Base-by-base conservation (phyloP, 2,888 invertebrate species). In the Panopea generosa region DNA sequence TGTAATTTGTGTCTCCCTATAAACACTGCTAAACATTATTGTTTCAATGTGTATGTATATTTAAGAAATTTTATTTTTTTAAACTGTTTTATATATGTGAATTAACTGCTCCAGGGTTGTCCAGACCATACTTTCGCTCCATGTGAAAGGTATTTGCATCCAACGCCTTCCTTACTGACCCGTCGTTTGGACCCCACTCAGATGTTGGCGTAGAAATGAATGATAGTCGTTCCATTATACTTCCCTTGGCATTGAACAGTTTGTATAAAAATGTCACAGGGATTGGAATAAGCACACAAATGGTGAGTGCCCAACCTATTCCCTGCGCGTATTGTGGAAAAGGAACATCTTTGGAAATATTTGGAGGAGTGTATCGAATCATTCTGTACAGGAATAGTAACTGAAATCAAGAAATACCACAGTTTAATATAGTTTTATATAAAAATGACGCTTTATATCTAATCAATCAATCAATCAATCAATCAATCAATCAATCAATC, bases 301-400 rank as follows among this genome's bases (percentile, higher is more conserved):
- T 60, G 0, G 86, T 74, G 2, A 90, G 40, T 0, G 68, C 53
- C 87, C 88, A 89, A 22, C 88, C 90, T 33, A 88, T 84, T 2
- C 56, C 63, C 71, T 89, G 90, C 2, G 87, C 88, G 59, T 84
- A 87, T 38, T 73, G 24, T 1, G 88, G 88, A 75, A 77, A 89
- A 0, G 75, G 72, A 0, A 74, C 76, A 9, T 56, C 79, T 6
- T 82, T 70, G 6, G 68, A 76, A 29, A 89, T 86, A 9, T 53
- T 59, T 2, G 86, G 88, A 0, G 87, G 81, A 6, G 56, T 70
- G 68, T 86, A 88, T 22, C 77, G 61, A 16, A 83, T 65, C 86
- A 90, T 86, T n/a, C 87, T 67, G 74, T 89, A 90, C 16, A 84
- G 47, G 55, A 90, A 88, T 60, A 90, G 65, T 0, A 79, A 63